phyloP scores from a whole-genome alignment of 2,113 vertebrate species.

The Coreoperca whiteheadi region DNA sequence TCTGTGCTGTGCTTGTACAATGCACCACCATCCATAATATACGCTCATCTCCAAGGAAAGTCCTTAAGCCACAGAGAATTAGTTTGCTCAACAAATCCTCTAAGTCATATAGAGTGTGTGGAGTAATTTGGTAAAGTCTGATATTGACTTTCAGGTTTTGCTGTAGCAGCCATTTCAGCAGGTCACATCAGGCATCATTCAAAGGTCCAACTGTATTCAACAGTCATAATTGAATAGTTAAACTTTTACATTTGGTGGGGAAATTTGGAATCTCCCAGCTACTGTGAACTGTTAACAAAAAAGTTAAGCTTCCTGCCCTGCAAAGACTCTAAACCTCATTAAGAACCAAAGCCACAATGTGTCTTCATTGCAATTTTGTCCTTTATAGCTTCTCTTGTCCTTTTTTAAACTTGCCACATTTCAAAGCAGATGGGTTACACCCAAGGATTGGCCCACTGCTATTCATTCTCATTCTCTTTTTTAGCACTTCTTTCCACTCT shows the following conservation, averaged over 20 bases:
- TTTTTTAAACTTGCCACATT: slow-evolving; percentile 64
- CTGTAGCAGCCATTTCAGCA: slow-evolving; percentile 1
- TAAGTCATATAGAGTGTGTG: background rate
- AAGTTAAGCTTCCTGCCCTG: slow-evolving; percentile 26
- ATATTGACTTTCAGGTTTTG: background rate
- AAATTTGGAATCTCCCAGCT: slow-evolving; percentile 39
- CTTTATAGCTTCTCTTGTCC: slow-evolving; percentile 60
- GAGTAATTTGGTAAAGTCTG: slow-evolving; percentile 2
- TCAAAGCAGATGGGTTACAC: slow-evolving; percentile 72
- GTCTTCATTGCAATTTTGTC: slow-evolving; percentile 58
- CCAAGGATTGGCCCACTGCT: slow-evolving; percentile 55
- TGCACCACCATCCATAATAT: background rate
- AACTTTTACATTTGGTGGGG: slow-evolving; percentile 16
- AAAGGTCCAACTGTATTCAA: slow-evolving; percentile 21
- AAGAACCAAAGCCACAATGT: slow-evolving; percentile 40
- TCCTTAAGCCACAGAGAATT: slow-evolving; percentile 37
- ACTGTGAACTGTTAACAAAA: slow-evolving; percentile 40
- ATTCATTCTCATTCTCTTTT: slow-evolving; percentile 75
- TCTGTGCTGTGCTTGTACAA: background rate
- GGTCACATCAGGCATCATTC: background rate
- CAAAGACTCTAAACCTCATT: slow-evolving; percentile 49
- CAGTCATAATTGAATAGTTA: slow-evolving; percentile 10
- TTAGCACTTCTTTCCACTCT: slow-evolving; percentile 76
- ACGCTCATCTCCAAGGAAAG: slow-evolving; percentile 4
- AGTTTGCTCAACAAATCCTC: slow-evolving; percentile 29